Evolutionary conservation across 2,888 invertebrate species (phyloP).

Genomic region (Acanthococcus lagerstroemiae): DNA sequence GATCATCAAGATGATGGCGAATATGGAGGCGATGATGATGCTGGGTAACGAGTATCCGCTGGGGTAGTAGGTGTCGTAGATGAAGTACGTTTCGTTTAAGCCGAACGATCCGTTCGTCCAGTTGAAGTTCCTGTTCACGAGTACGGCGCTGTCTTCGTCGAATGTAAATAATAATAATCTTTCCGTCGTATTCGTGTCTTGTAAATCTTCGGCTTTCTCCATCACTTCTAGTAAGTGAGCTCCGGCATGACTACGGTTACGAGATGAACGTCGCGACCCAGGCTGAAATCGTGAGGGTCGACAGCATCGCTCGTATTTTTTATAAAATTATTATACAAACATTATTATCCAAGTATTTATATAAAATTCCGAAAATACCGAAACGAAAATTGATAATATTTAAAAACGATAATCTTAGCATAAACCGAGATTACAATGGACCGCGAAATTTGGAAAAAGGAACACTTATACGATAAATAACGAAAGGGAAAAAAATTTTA

Average conservation of each 20-base stretch:
- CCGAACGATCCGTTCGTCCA: constrained; percentile 47
- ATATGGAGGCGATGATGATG: constrained; percentile 79
- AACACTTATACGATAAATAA: not conserved
- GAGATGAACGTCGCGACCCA: constrained; percentile 7
- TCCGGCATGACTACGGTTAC: too few species aligned
- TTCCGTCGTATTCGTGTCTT: constrained; percentile 16
- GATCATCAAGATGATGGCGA: constrained; percentile 87
- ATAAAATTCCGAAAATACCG: too few species aligned
- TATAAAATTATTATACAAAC: too few species aligned
- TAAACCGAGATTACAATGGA: constrained; percentile 5
- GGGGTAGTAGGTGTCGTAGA: constrained; percentile 51
- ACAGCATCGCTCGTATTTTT: too few species aligned
- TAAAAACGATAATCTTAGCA: constrained; percentile 2
- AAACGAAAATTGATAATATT: not conserved
- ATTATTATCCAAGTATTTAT: too few species aligned
- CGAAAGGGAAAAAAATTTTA: not conserved
- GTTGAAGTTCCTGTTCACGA: constrained; percentile 40
- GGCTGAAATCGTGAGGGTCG: not conserved
- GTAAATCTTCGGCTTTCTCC: constrained; percentile 17
- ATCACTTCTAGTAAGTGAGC: constrained; percentile 14
- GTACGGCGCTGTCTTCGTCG: constrained; percentile 17
- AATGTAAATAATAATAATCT: constrained; percentile 9
- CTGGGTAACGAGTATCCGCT: constrained; percentile 85
- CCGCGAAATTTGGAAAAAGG: constrained; percentile 1
- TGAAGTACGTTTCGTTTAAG: constrained; percentile 46